Evolutionary conservation across 2,888 invertebrate genomes (phyloP).

Genomic region (Pandemis cinnamomeana): DNA sequence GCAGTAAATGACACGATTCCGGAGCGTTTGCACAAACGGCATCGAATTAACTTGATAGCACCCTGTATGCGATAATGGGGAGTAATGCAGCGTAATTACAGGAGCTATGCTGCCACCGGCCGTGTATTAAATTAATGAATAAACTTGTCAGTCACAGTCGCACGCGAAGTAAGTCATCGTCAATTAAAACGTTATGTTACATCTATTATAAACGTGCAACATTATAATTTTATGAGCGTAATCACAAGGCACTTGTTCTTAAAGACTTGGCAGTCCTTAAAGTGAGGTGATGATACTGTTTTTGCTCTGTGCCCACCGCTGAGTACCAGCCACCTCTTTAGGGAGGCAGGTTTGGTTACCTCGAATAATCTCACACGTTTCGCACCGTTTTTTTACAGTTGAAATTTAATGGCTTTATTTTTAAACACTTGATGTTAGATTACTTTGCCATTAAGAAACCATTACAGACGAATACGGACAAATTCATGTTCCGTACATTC

Average conservation of each 20-base stretch:
- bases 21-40: conserved; percentile 64
- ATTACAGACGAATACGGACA: conserved; percentile 2
- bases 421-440: background rate
- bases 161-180: conserved; percentile 48
- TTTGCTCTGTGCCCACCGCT: background rate
- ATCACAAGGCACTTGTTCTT: background rate
- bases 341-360: too few species aligned
- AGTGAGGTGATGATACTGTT: background rate
- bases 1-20: conserved; percentile 49
- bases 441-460: conserved; percentile 1
- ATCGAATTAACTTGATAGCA: conserved; percentile 72
- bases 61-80: conserved; percentile 62
- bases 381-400: background rate
- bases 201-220: conserved; percentile 19
- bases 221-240: conserved; percentile 8
- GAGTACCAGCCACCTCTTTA: background rate
- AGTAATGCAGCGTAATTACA: conserved; percentile 68
- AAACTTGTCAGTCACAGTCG: conserved; percentile 59
- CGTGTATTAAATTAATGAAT: conserved; percentile 67
- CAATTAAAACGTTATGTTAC: conserved; percentile 44
- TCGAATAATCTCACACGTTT: background rate
- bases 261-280: background rate
- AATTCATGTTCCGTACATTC: background rate
- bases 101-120: conserved; percentile 44
- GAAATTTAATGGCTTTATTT: background rate